Percentiles rank a stretch among this genome's conserved stretches.
These are phyloP conservation scores for Chaenocephalus aceratus DNA, from an alignment of 2,113 vertebrate species.

Conservation along the genomic window DNA sequence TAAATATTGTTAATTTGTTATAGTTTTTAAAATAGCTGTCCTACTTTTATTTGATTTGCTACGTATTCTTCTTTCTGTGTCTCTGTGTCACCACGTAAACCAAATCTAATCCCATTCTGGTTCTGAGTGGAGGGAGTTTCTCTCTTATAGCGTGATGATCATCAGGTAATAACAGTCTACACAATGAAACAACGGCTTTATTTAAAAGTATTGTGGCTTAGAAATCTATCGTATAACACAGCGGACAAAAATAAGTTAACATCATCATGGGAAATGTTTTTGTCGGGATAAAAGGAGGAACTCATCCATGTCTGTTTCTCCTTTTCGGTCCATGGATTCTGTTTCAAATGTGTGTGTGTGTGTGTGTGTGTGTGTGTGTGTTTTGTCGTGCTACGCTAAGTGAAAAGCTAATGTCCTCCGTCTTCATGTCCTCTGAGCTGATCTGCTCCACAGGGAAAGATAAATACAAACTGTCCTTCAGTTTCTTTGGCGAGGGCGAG, in stretches of 20 bases:
- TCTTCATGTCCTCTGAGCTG: conserved; percentile 69
- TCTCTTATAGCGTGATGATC: no score
- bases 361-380: no score
- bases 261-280: not conserved
- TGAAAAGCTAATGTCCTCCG: conserved; percentile 65
- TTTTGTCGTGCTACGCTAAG: conserved; percentile 59
- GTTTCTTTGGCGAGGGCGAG: conserved; percentile 81
- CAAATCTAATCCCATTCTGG: no score
- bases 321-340: not conserved
- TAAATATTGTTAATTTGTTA: no score
- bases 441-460: conserved; percentile 87
- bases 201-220: conserved; percentile 22
- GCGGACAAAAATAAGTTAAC: conserved; percentile 38
- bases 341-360: not conserved
- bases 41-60: no score
- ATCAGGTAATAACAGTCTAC: not conserved
- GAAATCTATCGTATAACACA: conserved; percentile 23
- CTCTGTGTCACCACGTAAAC: no score
- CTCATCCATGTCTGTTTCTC: not conserved
- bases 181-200: conserved; percentile 34
- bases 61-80: no score
- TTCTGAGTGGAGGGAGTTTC: no score
- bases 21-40: no score
- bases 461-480: conserved; percentile 86
- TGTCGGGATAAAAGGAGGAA: no score